Conservation (phyloP, 2,888 invertebrate species). For the Papilio gigon region DNA sequence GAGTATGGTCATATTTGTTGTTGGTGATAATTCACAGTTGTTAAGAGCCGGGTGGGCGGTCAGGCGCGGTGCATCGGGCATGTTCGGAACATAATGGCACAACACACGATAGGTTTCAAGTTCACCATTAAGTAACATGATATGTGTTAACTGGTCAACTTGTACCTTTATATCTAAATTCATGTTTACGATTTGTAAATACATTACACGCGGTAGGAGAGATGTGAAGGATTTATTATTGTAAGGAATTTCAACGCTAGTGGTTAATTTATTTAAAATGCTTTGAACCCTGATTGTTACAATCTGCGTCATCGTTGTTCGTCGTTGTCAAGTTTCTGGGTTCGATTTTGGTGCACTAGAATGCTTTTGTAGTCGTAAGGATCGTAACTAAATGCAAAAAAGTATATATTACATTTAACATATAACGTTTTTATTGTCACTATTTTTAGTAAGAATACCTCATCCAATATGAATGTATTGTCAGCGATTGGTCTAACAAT, state of each 20-base stretch:
- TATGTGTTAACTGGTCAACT: constrained; percentile 24
- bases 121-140: constrained; percentile 18
- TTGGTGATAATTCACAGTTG: constrained; percentile 26
- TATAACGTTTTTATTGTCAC: background rate
- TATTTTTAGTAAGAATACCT: background rate
- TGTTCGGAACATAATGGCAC: constrained; percentile 1
- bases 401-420: too few relatives aligned
- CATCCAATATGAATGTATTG: background rate
- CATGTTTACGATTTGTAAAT: constrained; percentile 9
- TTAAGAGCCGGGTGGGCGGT: constrained; percentile 28
- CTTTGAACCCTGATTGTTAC: background rate
- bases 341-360: too few relatives aligned
- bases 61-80: background rate
- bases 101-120: background rate
- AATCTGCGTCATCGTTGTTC: background rate
- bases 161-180: background rate
- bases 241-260: background rate
- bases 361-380: too few relatives aligned
- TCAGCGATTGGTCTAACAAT: constrained; percentile 27
- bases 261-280: background rate
- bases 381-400: too few relatives aligned
- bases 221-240: background rate
- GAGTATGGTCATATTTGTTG: background rate
- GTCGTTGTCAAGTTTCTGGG: background rate
- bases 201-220: background rate